Conservation (phyloP, 2,888 invertebrate genomes). For the Panopea generosa region DNA sequence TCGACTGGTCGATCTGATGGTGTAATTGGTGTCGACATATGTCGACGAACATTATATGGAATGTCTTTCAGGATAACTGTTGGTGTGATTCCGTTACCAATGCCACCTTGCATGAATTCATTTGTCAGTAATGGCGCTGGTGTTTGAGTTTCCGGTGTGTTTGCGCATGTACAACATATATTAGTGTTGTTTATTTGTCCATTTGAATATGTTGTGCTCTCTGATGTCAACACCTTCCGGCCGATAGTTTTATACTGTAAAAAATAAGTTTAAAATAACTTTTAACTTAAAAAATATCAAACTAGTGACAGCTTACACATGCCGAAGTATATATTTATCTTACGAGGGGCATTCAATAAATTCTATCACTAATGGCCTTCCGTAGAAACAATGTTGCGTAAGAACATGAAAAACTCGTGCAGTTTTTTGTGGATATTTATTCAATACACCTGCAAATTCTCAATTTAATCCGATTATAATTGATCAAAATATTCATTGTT, state of each 20-base stretch:
- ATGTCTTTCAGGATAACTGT: constrained; percentile 9
- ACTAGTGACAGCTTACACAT: too few species aligned
- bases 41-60: constrained; percentile 11
- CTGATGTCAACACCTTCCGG: not conserved
- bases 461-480: too few species aligned
- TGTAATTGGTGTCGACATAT: constrained; percentile 15
- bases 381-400: too few species aligned
- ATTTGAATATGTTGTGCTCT: not conserved
- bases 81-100: constrained; percentile 6
- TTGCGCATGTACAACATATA: constrained; percentile 21
- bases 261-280: too few species aligned
- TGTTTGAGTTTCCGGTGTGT: constrained; percentile 44
- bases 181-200: constrained; percentile 10
- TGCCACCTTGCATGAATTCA: constrained; percentile 34
- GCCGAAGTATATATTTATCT: too few species aligned
- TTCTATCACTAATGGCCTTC: too few species aligned
- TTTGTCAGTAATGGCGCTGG: constrained; percentile 44
- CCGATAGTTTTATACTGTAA: constrained; percentile 31
- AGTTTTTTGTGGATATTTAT: too few species aligned
- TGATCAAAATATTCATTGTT: too few species aligned
- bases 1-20: constrained; percentile 10
- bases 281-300: too few species aligned
- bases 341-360: too few species aligned
- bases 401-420: too few species aligned
- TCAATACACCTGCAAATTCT: too few species aligned